Base-by-base conservation (phyloP, 1,140 invertebrate genomes). In the Akabosia matsudoensis region DNA sequence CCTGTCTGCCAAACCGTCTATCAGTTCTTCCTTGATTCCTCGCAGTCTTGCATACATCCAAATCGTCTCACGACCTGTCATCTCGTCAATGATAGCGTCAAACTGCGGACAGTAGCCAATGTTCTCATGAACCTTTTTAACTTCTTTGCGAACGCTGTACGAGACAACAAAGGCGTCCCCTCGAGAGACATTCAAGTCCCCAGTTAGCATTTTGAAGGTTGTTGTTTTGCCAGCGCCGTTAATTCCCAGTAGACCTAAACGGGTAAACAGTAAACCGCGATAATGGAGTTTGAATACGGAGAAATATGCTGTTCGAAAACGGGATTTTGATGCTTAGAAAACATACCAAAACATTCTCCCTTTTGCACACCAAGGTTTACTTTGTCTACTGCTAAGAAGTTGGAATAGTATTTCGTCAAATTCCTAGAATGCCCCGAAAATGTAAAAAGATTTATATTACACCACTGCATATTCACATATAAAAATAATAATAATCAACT, bases 191-290 rank as follows among this genome's bases (percentile, higher is more conserved):
- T 79, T 80, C 54, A 90, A 86, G 83, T 93, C 92, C 18, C 95
- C 95, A 0, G 94, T 96, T 75, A 95, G 84, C 92, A 95, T 94
- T 84, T 92, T 92, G 83, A 96, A 96, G 0, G 92, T 94, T 1
- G 92, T 92, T 28, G 56, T 30, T 30, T 45, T 71, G 1, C 73
- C 67, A 18, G 92, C 92, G 18, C 92, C 93, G 84, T 96, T 96
- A 1, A 93, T 88, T 13, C 96, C 96, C 31, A 98, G 86, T 37
- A 98, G 85, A 0, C 95, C 95, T 84, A 97, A 97, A n/a, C n/a
- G n/a, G n/a, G n/a, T n/a, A n/a, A n/a, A n/a, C n/a, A n/a, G n/a
- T n/a, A n/a, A 83, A 70, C 24, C 54, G 24, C 14, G 24, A 7
- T 14, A 61, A 61, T 61, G 7, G 14, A 70, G 33, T 33, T 70